Base-by-base conservation (phyloP, 2,113 vertebrate genomes). In the Bubo blakistoni region DNA sequence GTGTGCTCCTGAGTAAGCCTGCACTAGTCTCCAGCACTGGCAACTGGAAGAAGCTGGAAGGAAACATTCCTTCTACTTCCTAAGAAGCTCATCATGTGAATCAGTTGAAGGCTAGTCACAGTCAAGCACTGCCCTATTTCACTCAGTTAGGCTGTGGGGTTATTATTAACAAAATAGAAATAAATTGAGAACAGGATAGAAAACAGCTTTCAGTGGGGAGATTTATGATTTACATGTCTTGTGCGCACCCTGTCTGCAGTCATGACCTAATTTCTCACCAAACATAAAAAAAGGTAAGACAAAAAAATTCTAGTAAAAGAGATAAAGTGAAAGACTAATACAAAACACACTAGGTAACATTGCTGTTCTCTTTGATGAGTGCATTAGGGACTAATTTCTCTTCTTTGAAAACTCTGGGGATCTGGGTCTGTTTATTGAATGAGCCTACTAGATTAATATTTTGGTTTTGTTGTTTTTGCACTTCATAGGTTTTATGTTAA, bases 11-110 rank as follows among this genome's bases (percentile, higher is more conserved):
- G 9, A n/a, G 16, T 3, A 13, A 81, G 52, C 17, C 34, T 36
- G 42, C 0, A 1, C 16, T 16, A 4, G 26, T 6, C 27, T 77
- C 3, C 0, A 0, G 36, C 36, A 62, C 13, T 1, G 0, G 73
- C 40, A 80, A 74, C 55, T 70, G 17, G 8, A n/a, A 77, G 40
- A 38, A 38, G 16, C 38, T 70, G 81, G 40, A 63, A 83, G 30
- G 38, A 88, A 62, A 87, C 11, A 17, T 17, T 81, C 42, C 55
- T 78, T 92, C 51, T 34, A 38, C 25, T 71, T 86, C 61, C 69
- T 72, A 82, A 46, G 58, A 29, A 72, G 57, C 57, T 78, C 36
- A n/a, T 77, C 40, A 46, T 0, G 0, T 16, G 17, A 49, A 19
- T 36, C 40, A 58, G 21, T 19, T 59, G 40, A 79, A 69, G 52